phyloP scores from a whole-genome alignment of 2,888 invertebrate genomes.

The Drosophila borborema region DNA sequence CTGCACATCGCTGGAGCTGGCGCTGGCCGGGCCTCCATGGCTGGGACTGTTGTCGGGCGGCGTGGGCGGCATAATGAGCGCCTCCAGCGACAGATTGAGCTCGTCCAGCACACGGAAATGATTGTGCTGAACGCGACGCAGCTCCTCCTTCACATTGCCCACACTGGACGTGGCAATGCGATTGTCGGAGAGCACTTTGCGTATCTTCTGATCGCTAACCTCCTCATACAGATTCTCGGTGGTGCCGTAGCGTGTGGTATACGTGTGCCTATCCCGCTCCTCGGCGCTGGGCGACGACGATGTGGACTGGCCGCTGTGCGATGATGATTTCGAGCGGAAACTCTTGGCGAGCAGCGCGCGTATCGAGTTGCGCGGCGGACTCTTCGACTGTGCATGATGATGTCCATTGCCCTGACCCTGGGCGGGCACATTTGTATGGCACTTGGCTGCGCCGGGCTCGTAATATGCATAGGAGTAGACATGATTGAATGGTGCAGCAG shows the following conservation, averaged over 20 bases:
- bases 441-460: conserved; percentile 88
- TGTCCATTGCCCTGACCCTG: conserved; percentile 60
- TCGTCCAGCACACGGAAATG: conserved; percentile 94
- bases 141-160: conserved; percentile 92
- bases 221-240: conserved; percentile 88
- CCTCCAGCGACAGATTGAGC: conserved; percentile 94
- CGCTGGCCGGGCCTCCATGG: conserved; percentile 80
- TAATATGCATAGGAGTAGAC: conserved; percentile 95
- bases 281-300: conserved; percentile 81
- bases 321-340: conserved; percentile 83
- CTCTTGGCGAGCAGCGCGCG: conserved; percentile 83
- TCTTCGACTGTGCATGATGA: conserved; percentile 79
- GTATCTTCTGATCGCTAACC: conserved; percentile 85
- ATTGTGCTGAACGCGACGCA: conserved; percentile 92
- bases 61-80: conserved; percentile 94
- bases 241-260: conserved; percentile 92
- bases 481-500: conserved; percentile 80
- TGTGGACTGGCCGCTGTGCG: conserved; percentile 77
- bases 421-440: conserved; percentile 88
- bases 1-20: conserved; percentile 85
- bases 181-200: conserved; percentile 86
- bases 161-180: conserved; percentile 88
- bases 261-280: conserved; percentile 87
- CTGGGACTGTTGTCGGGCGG: conserved; percentile 85
- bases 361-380: conserved; percentile 84